These are phyloP conservation scores for Upupa epops DNA, from an alignment of 2,113 vertebrate genomes.

Conservation along the genomic window DNA sequence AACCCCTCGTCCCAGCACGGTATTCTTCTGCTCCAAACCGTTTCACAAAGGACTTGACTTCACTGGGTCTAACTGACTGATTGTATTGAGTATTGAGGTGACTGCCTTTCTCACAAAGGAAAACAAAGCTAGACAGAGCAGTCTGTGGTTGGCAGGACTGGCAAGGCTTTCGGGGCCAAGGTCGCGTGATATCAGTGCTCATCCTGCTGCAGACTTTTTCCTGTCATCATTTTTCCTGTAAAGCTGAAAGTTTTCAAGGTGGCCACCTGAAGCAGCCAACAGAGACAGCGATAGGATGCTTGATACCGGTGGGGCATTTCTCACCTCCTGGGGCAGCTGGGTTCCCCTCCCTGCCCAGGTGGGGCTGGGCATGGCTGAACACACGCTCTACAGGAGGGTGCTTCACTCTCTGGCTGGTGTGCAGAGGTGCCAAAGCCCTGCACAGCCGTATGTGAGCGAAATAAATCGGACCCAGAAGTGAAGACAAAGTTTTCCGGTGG, in stretches of 20 bases:
- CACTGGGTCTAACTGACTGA: background rate
- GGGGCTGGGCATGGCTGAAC: background rate
- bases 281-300: background rate
- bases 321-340: background rate
- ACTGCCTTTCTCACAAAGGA: background rate
- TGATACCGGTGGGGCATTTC: background rate
- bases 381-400: accelerated
- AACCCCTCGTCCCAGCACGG: background rate
- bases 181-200: background rate
- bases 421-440: background rate
- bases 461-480: no score
- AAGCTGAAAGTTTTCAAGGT: background rate
- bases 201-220: background rate
- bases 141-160: background rate
- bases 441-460: no score
- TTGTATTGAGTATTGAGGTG: background rate
- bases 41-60: background rate
- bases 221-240: background rate
- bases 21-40: background rate
- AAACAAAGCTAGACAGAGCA: background rate
- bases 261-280: background rate
- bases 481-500: background rate
- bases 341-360: background rate
- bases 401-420: background rate
- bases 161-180: background rate